Conservation (phyloP, 2,113 vertebrate genomes). For the Erinaceus europaeus region DNA sequence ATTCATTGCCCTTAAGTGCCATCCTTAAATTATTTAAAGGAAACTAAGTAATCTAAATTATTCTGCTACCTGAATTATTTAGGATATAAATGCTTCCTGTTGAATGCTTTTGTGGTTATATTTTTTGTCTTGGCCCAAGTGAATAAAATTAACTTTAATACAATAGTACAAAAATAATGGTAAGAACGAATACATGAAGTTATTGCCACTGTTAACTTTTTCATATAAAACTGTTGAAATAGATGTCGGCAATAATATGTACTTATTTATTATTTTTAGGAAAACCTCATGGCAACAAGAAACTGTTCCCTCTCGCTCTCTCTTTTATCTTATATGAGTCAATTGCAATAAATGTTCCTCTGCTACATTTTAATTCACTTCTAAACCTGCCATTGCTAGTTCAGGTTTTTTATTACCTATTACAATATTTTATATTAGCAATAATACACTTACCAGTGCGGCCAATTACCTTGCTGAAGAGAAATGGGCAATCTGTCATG, state of each 20-base stretch:
- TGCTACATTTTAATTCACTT: background rate
- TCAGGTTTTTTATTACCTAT: slow-evolving; percentile 29
- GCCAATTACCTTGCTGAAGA: slow-evolving; percentile 24
- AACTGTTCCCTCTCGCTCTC: background rate
- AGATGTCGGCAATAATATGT: background rate
- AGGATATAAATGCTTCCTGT: slow-evolving; percentile 72
- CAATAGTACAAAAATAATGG: slow-evolving; percentile 56
- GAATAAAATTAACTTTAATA: slow-evolving; percentile 72
- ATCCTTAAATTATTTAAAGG: slow-evolving; percentile 80
- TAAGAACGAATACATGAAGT: slow-evolving; percentile 50
- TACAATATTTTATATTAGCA: slow-evolving; percentile 44
- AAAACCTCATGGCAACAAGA: background rate
- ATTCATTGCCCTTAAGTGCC: slow-evolving; percentile 49
- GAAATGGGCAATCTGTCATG: slow-evolving; percentile 18
- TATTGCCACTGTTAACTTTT: slow-evolving; percentile 13
- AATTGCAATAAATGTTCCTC: slow-evolving; percentile 20
- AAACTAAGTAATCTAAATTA: slow-evolving; percentile 70
- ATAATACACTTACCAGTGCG: background rate
- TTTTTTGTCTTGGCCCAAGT: slow-evolving; percentile 63
- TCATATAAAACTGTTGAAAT: slow-evolving; percentile 30
- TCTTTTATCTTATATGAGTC: background rate
- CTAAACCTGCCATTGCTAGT: slow-evolving; percentile 31
- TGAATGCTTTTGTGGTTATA: slow-evolving; percentile 72
- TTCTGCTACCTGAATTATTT: slow-evolving; percentile 79
- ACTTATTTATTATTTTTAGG: slow-evolving; percentile 3